Conservation (phyloP, 2,797 vertebrate species). For the Paguma larvata region DNA sequence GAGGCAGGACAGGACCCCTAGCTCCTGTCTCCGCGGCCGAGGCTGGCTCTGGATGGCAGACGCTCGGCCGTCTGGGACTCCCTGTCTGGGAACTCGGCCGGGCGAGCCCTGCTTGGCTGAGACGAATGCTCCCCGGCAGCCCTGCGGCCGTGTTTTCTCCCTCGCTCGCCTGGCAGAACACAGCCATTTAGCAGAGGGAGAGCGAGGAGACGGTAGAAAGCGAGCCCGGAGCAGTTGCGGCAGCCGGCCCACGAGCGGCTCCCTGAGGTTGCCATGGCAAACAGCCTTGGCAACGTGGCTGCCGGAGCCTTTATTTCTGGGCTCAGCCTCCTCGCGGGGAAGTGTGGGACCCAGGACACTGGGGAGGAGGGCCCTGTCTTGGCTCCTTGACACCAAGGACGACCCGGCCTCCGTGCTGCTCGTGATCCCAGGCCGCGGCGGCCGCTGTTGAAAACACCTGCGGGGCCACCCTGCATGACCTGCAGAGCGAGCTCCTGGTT, state of each 20-base stretch:
- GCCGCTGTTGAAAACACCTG: background rate
- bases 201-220: conserved; percentile 54
- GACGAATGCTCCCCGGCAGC: conserved; percentile 83
- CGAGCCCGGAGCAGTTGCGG: conserved; percentile 66
- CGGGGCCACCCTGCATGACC: background rate
- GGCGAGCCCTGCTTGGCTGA: conserved; percentile 67
- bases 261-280: conserved; percentile 71
- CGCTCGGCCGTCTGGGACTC: conserved; percentile 36
- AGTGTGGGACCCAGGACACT: conserved; percentile 57
- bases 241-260: conserved; percentile 71
- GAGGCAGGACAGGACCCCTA: background rate
- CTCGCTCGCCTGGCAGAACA: conserved; percentile 85
- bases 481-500: background rate
- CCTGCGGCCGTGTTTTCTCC: conserved; percentile 79
- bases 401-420: background rate
- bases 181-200: conserved; percentile 82
- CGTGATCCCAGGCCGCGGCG: background rate
- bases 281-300: conserved; percentile 71
- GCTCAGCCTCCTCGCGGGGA: conserved; percentile 52
- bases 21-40: background rate
- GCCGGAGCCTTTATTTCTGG: conserved; percentile 69
- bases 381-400: background rate
- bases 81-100: conserved; percentile 73
- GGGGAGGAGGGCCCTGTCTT: conserved; percentile 29
- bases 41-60: background rate